Evolutionary conservation across 1,140 invertebrate genomes (phyloP).

Genomic region (Macrosteles quadrilineatus): DNA sequence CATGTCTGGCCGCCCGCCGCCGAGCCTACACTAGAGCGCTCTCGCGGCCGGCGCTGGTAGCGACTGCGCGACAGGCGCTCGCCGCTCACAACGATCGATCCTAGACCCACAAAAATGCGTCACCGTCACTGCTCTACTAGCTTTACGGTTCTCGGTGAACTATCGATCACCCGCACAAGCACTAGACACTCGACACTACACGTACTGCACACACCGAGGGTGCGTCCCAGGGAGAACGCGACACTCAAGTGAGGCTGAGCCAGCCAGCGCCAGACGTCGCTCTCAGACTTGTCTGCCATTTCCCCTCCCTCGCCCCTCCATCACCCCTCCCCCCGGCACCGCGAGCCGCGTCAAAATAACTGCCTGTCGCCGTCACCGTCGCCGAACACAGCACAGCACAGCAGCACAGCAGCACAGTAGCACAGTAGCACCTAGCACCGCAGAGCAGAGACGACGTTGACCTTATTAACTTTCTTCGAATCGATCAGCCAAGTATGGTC

Average conservation of each 20-base stretch:
- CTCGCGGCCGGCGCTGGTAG: conserved; percentile 6
- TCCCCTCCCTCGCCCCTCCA: not conserved
- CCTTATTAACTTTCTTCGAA: too few species aligned
- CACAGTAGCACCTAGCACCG: too few species aligned
- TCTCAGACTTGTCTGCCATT: not conserved
- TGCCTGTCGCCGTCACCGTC: not conserved
- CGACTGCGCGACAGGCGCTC: too few species aligned
- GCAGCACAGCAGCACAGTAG: not conserved
- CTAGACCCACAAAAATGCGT: not conserved
- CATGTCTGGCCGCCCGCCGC: conserved; percentile 26
- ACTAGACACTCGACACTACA: conserved; percentile 32
- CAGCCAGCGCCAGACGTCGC: too few species aligned
- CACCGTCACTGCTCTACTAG: not conserved
- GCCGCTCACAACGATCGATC: not conserved
- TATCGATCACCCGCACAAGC: not conserved
- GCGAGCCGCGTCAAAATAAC: not conserved
- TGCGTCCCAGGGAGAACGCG: conserved; percentile 26
- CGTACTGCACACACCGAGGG: conserved; percentile 31
- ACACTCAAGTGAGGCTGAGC: not conserved
- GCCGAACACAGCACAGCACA: too few species aligned
- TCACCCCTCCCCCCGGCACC: not conserved
- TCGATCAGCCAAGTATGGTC: not conserved
- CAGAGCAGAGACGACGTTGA: too few species aligned
- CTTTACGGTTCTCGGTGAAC: too few species aligned
- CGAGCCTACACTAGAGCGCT: conserved; percentile 21